These are phyloP conservation scores for Hypothenemus hampei DNA, from an alignment of 1,140 invertebrate genomes.

Conservation along the genomic window DNA sequence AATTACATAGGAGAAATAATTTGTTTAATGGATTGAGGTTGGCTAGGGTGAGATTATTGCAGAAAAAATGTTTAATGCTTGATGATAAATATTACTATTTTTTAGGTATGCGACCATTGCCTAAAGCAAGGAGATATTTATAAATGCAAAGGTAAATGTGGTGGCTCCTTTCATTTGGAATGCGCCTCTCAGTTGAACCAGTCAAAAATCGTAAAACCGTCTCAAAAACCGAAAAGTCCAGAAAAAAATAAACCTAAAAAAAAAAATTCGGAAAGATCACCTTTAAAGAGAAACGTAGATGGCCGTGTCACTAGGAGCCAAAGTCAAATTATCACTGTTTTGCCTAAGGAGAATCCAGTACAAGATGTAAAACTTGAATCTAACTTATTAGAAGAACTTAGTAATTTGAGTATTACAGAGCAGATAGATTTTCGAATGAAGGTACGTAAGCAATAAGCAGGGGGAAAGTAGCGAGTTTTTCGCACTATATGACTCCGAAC, in stretches of 20 bases:
- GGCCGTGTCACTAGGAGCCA: not conserved
- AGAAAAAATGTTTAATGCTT: not conserved
- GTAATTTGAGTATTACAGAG: conserved; percentile 33
- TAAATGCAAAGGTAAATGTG: conserved; percentile 58
- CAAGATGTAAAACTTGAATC: no score
- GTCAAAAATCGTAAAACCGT: conserved; percentile 3
- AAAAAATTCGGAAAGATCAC: not conserved
- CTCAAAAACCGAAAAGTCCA: conserved; percentile 2
- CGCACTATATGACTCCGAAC: no score
- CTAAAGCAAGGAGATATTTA: conserved; percentile 56
- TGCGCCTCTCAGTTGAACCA: conserved; percentile 39
- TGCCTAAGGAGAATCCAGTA: conserved; percentile 18
- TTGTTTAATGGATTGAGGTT: conserved; percentile 16
- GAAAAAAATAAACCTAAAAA: not conserved
- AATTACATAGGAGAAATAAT: conserved; percentile 19
- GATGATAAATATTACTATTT: not conserved
- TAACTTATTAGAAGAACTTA: conserved; percentile 28
- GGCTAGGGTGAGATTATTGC: conserved; percentile 11
- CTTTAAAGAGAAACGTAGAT: not conserved
- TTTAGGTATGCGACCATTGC: conserved; percentile 61
- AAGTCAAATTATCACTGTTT: conserved; percentile 31
- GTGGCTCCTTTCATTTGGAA: conserved; percentile 50
- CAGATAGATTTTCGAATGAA: conserved; percentile 42
- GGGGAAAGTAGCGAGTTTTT: no score
- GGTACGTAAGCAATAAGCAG: no score